phyloP scores from a whole-genome alignment of 2,113 vertebrate species.

The Corythornis vintsioides region DNA sequence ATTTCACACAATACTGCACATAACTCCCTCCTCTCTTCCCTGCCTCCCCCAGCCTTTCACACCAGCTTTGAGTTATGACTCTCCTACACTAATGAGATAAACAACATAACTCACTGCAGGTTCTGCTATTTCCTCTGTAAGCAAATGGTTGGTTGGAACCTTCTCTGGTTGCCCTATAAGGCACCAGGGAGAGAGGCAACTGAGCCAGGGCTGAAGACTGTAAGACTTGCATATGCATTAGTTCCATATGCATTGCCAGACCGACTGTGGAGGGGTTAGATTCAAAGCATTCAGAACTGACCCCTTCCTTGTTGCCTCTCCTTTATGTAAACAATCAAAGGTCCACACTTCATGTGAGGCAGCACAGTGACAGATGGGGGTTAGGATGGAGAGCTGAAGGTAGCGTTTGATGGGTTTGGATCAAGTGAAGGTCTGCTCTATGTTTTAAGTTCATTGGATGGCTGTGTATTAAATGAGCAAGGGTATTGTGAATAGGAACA shows the following conservation, averaged over 20 bases:
- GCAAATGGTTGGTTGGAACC: conserved; percentile 62
- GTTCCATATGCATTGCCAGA: background rate
- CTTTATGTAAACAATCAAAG: background rate
- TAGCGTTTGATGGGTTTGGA: background rate
- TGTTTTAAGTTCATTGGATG: background rate
- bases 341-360: background rate
- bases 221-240: background rate
- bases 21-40: conserved; percentile 35
- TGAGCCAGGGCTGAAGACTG: background rate
- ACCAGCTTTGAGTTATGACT: conserved; percentile 73
- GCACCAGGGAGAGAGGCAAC: conserved; percentile 38
- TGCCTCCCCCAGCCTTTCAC: conserved; percentile 32
- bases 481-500: background rate
- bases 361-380: background rate
- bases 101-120: conserved; percentile 75
- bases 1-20: conserved; percentile 72
- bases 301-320: background rate
- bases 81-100: conserved; percentile 81
- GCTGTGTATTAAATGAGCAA: background rate
- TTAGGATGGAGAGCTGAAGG: background rate
- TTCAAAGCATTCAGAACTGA: background rate
- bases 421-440: background rate
- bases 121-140: conserved; percentile 69
- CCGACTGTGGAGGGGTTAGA: background rate
- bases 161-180: conserved; percentile 68